Conservation (phyloP, 1,140 invertebrate genomes). For the Antheraea mylitta region DNA sequence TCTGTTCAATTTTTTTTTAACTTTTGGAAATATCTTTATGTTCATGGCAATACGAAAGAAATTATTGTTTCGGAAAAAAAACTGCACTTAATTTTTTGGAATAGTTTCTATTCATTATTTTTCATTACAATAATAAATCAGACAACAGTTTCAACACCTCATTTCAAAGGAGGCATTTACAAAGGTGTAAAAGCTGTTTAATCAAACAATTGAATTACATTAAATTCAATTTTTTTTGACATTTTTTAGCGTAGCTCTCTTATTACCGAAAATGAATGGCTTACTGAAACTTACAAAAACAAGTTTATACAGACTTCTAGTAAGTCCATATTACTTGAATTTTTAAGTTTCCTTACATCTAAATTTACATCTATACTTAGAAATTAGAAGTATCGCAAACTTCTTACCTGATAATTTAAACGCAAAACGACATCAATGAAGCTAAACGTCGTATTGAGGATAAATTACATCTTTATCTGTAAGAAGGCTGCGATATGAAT, state of each 20-base stretch:
- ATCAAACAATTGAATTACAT: conserved; percentile 46
- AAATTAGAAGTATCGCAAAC: conserved; percentile 12
- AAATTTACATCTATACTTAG: neutral
- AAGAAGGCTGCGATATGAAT: conserved; percentile 1
- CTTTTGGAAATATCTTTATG: too few relatives aligned
- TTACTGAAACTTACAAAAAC: neutral
- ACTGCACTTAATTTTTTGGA: conserved; percentile 50
- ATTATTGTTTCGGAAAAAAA: conserved; percentile 20
- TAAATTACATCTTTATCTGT: neutral
- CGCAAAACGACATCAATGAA: conserved; percentile 8
- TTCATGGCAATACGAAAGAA: too few relatives aligned
- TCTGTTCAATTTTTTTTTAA: too few relatives aligned
- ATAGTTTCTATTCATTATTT: conserved; percentile 73
- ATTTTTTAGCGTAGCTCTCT: conserved; percentile 54
- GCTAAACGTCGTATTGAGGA: neutral
- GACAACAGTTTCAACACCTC: conserved; percentile 71
- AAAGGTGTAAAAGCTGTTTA: conserved; percentile 70
- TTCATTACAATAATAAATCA: conserved; percentile 72
- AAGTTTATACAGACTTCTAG: neutral
- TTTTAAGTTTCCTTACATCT: neutral
- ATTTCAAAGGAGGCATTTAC: conserved; percentile 44
- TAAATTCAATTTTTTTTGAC: conserved; percentile 36
- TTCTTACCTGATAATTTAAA: conserved; percentile 6
- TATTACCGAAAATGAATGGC: neutral
- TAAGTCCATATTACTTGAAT: neutral